Percentiles rank a stretch among this genome's conserved stretches.
phyloP scores from a whole-genome alignment of 2,888 invertebrate genomes.

The Idaea biselata region DNA sequence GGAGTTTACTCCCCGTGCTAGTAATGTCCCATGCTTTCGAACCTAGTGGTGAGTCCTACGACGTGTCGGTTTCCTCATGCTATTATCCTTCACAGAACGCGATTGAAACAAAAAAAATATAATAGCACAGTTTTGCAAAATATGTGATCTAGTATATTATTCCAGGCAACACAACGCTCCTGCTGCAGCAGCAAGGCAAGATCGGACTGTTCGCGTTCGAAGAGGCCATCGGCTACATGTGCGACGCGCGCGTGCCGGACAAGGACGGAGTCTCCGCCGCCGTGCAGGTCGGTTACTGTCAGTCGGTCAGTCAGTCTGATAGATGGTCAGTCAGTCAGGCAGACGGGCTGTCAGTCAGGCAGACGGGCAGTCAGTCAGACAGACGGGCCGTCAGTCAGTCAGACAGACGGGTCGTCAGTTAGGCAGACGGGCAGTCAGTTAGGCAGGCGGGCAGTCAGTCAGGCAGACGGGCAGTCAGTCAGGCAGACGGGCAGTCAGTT shows the following conservation, averaged over 20 bases:
- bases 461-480: neutral
- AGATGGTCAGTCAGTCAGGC: neutral
- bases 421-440: too few species aligned
- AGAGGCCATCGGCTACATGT: slow-evolving; percentile 99
- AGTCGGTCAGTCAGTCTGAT: neutral
- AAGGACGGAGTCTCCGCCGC: slow-evolving; percentile 98
- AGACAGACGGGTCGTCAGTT: neutral
- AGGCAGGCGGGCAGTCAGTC: too few species aligned
- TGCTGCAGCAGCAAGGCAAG: slow-evolving; percentile 86
- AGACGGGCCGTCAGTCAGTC: neutral
- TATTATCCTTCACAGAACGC: too few species aligned
- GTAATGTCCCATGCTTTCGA: too few species aligned
- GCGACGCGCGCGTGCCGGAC: slow-evolving; percentile 92
- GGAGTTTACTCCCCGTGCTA: too few species aligned
- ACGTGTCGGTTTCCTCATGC: too few species aligned
- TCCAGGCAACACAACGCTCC: slow-evolving; percentile 86
- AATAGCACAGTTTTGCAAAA: too few species aligned
- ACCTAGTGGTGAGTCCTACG: too few species aligned
- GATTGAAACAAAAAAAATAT: too few species aligned
- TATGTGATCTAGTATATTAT: neutral
- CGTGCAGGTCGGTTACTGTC: slow-evolving; percentile 62
- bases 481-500: too few species aligned
- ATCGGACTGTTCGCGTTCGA: slow-evolving; percentile 96
- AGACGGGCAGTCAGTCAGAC: neutral
- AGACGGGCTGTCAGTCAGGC: neutral